Evolutionary conservation across 2,113 vertebrate species (phyloP), one percentile per base, ranked within the genome.

Genomic region (Blennius ocellaris): DNA sequence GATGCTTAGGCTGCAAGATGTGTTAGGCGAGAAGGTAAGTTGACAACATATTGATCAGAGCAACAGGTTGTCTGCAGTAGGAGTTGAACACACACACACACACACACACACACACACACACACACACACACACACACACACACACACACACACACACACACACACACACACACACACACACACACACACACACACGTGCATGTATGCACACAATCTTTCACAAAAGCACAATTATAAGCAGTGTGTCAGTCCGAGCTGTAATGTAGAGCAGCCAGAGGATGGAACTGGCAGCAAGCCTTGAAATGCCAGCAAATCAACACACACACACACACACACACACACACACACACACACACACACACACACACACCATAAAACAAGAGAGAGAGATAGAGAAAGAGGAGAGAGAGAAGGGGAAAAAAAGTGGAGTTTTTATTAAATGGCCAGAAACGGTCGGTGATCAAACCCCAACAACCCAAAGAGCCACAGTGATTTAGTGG

Each of bases 401-500:
- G 21, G 4, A 30, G 2, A 30, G 21, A 30, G 21, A 66, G 72
- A 77, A 30, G 14, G 69, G 51, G 30, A 76, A 59, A 59, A 70
- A 70, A 88, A 85, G 80, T 14, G 17, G 59, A 78, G 66, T 86
- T 92, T 86, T 87, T 88, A 91, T 90, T 87, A 81, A 77, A 89
- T 62, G 80, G 77, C 77, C 74, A 78, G 79, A 90, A 92, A 92
- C 39, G 88, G 82, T 74, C 76, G 62, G 87, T 89, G 89, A 90
- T 93, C 90, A 92, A 93, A 92, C 86, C 83, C 84, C 85, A 88
- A 82, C 73, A 77, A 80, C 85, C 84, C 91, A 87, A 92, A 92
- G 88, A 87, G 84, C 75, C 84, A 75, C 78, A 81, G 91, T 87
- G 85, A 91, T 92, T 89, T 92, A 91, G 81, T 70, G 80, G 66